phyloP scores from a whole-genome alignment of 2,888 invertebrate genomes.

The Cybosia mesomella region DNA sequence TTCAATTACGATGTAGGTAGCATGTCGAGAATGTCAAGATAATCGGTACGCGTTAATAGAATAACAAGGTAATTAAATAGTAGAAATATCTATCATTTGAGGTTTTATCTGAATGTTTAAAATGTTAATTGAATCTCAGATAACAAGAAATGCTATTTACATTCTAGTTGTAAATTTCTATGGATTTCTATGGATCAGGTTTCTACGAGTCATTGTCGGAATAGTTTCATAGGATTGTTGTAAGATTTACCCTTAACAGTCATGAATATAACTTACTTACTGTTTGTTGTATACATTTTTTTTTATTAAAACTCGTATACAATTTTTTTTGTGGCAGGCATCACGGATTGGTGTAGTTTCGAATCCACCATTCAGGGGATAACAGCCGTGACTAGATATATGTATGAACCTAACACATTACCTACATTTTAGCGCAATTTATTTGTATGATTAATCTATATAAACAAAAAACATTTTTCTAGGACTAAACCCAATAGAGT shows the following conservation, averaged over 20 bases:
- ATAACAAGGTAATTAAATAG: constrained; percentile 24
- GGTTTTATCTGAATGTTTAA: constrained; percentile 23
- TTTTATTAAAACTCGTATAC: no score
- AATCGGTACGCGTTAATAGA: constrained; percentile 26
- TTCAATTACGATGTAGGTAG: constrained; percentile 38
- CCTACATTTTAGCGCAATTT: no score
- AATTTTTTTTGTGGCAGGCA: no score
- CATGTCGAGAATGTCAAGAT: constrained; percentile 36
- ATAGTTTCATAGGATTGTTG: constrained; percentile 13
- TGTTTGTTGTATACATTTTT: no score
- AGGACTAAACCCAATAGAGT: no score
- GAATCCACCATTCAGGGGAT: no score
- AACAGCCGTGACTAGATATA: no score
- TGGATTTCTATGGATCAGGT: constrained; percentile 25
- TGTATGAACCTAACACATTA: no score
- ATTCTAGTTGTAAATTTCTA: constrained; percentile 31
- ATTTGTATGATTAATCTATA: no score
- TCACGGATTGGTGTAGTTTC: no score
- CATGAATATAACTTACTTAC: not conserved
- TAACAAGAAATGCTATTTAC: constrained; percentile 18
- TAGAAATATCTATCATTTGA: constrained; percentile 18
- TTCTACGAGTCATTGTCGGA: constrained; percentile 16
- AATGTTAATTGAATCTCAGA: constrained; percentile 23
- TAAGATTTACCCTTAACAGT: not conserved
- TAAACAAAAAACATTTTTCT: no score